phyloP scores from a whole-genome alignment of 2,797 vertebrate species.

The Ctenochaetus hawaiiensis region DNA sequence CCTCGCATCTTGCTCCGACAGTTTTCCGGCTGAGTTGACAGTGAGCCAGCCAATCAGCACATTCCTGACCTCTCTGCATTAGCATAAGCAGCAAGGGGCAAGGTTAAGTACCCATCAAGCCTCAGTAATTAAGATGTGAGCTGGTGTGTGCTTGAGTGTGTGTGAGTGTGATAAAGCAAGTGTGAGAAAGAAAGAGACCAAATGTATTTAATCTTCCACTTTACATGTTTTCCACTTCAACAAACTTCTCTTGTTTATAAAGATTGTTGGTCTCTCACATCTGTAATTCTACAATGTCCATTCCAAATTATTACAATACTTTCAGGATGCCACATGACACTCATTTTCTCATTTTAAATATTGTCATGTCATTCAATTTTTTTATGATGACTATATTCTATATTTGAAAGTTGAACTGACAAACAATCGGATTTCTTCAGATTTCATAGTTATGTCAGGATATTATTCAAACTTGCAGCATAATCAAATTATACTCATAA shows the following conservation, averaged over 20 bases:
- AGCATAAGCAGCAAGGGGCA: slow-evolving; percentile 79
- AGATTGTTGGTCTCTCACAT: slow-evolving; percentile 13
- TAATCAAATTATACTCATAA: too few species aligned
- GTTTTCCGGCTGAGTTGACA: slow-evolving; percentile 81
- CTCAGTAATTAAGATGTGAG: slow-evolving; percentile 80
- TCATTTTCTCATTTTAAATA: too few species aligned
- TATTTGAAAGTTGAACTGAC: too few species aligned
- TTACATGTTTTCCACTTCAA: slow-evolving; percentile 48
- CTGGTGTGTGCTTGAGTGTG: slow-evolving; percentile 54
- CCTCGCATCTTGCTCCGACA: slow-evolving; percentile 67
- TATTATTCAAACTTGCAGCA: too few species aligned
- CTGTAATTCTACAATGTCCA: slow-evolving; percentile 35
- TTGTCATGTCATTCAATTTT: too few species aligned
- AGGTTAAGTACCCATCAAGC: slow-evolving; percentile 85
- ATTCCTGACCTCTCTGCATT: slow-evolving; percentile 79
- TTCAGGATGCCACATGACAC: not conserved
- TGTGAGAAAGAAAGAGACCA: slow-evolving; percentile 3
- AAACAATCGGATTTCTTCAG: too few species aligned
- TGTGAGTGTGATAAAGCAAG: slow-evolving; percentile 31
- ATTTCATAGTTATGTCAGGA: too few species aligned
- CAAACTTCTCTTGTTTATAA: slow-evolving; percentile 42
- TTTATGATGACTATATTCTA: too few species aligned
- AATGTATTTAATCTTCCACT: slow-evolving; percentile 63
- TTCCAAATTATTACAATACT: slow-evolving; percentile 4
- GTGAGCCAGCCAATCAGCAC: slow-evolving; percentile 77